Evolutionary conservation across 2,113 vertebrate genomes (phyloP), one percentile per base, ranked within the genome.

Genomic region (Nothocercus nigrocapillus): DNA sequence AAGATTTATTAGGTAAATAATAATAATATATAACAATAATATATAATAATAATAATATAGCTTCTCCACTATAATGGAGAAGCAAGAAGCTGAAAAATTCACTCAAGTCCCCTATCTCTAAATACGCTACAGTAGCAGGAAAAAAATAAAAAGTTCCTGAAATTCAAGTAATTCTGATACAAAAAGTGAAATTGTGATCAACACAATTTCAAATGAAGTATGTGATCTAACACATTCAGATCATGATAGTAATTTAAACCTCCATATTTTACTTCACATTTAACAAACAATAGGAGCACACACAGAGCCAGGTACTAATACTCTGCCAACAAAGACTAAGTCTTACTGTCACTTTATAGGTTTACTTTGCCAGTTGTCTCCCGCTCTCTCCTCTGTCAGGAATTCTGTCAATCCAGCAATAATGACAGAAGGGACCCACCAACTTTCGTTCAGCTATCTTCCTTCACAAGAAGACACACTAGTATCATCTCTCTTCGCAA

Each of bases 201-300:
- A 49, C 9, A 49, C 49, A 49, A 24, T 22, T 49, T 49, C 49
- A 49, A 22, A 49, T 5, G 21, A 49, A 49, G 40, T 28, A 42
- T 64, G 47, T 18, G 66, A 62, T 13, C 67, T 66, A 63, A 73
- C 19, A 45, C 16, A 58, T 25, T 63, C 58, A 83, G 36, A 67
- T 12, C 0, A 0, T 1, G 1, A 36, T 2, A 40, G 10, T 28
- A 21, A 68, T 68, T 80, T 66, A 88, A 85, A 85, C 16, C 14
- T 24, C 42, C 13, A 59, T 2, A 8, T 47, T 91, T 89, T 45
- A 79, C 28, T 69, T 69, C 10, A 54, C 28, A 21, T 42, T 54
- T 79, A 18, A 45, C 4, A 25, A 11, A 13, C 22, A 13, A 85
- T 8, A 69, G 15, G 22, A 80, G 76, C 79, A 90, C 5, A 3